A percentile compares a stretch with the other conserved stretches of the same genome.
Evolutionary conservation across 2,797 vertebrate genomes (phyloP).

Genomic region (Urocyon cinereoargenteus): DNA sequence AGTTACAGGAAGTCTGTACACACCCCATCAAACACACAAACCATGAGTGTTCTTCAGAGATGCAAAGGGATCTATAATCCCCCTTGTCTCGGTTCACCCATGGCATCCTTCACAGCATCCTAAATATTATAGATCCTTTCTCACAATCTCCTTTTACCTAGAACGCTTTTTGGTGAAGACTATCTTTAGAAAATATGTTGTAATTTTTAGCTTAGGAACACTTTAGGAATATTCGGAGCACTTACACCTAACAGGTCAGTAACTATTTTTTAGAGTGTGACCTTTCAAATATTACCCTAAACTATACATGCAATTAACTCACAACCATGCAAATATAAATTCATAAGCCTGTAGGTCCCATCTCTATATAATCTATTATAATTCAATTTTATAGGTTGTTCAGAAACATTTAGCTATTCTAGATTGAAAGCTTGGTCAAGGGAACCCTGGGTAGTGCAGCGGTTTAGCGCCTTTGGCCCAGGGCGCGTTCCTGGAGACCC

Average conservation of each 20-base stretch:
- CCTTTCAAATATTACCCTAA: slow-evolving; percentile 31
- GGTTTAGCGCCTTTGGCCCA: too few species aligned
- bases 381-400: neutral
- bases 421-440: neutral
- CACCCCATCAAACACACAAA: neutral
- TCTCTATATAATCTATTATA: neutral
- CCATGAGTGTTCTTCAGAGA: neutral
- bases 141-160: neutral
- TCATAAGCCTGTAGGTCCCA: neutral
- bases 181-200: neutral
- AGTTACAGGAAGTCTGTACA: neutral
- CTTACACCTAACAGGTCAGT: slow-evolving; percentile 44
- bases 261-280: slow-evolving; percentile 26
- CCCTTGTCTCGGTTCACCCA: neutral
- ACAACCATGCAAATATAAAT: slow-evolving; percentile 5
- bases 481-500: too few species aligned
- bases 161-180: neutral
- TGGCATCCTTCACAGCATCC: neutral
- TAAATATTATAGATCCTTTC: neutral
- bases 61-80: neutral
- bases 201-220: neutral
- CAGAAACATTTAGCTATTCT: neutral
- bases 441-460: too few species aligned
- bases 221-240: slow-evolving; percentile 30
- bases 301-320: neutral